Percentiles rank a stretch among this genome's conserved stretches.
Evolutionary conservation across 64 coral and sea anemone species (phyloP).

Genomic region (Montipora efflorescens): DNA sequence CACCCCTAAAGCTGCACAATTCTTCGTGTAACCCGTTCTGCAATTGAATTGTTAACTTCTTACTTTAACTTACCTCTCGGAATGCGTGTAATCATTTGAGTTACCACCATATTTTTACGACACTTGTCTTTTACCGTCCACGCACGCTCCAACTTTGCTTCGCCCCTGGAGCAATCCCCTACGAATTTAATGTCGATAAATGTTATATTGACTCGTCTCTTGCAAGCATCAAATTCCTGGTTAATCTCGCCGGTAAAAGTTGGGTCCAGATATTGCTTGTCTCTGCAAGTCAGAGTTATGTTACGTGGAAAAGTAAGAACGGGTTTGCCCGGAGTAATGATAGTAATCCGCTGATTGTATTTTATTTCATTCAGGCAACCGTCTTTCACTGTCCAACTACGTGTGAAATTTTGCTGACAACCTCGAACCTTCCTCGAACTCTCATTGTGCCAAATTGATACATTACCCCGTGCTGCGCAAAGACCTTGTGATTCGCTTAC

Average conservation of each 20-base stretch:
- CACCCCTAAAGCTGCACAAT: too few species aligned
- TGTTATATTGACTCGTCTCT: background rate
- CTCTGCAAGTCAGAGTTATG: conserved; percentile 1
- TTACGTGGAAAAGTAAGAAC: conserved; percentile 18
- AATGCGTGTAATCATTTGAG: conserved; percentile 23
- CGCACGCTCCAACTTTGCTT: background rate
- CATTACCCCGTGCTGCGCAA: background rate
- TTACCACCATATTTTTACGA: background rate
- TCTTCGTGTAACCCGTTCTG: too few species aligned
- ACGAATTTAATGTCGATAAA: background rate
- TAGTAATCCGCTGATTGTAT: background rate
- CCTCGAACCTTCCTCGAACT: background rate
- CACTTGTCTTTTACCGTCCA: conserved; percentile 27
- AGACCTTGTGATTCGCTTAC: background rate
- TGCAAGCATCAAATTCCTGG: background rate
- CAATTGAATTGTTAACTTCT: too few species aligned
- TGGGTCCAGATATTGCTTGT: background rate
- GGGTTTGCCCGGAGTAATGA: background rate
- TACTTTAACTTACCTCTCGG: background rate
- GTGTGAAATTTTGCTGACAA: background rate
- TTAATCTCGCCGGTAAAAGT: background rate
- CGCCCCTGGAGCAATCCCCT: background rate
- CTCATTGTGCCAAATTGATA: background rate
- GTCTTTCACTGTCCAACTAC: conserved; percentile 29
- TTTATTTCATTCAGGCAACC: conserved; percentile 17